Evolutionary conservation across 2,888 invertebrate species (phyloP).

Genomic region (Tenthredo mesomela): DNA sequence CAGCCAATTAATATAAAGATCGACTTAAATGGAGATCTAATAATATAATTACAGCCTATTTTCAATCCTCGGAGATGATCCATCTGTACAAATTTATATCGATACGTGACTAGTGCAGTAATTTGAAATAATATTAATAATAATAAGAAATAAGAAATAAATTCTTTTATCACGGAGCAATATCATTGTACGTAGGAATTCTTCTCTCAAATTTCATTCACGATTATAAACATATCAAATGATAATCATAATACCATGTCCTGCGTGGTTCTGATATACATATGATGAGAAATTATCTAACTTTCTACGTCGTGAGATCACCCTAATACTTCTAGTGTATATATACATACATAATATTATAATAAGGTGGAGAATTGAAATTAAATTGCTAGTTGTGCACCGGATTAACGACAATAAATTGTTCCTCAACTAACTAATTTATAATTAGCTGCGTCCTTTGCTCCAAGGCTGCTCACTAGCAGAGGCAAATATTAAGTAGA

Average conservation of each 20-base stretch:
- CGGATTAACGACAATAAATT: constrained; percentile 59
- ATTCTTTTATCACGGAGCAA: neutral
- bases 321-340: neutral
- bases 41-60: neutral
- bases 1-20: neutral
- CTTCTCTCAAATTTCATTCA: neutral
- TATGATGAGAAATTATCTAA: constrained; percentile 5
- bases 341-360: constrained; percentile 5
- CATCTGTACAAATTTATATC: neutral
- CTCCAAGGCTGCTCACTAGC: constrained; percentile 88
- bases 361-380: neutral
- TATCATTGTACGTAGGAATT: neutral
- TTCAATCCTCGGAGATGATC: neutral
- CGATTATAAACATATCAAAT: neutral
- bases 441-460: constrained; percentile 74
- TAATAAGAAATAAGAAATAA: neutral
- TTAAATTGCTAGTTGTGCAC: constrained; percentile 64
- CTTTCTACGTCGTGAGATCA: neutral
- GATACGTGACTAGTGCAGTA: neutral
- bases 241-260: neutral
- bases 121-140: neutral
- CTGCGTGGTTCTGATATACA: neutral
- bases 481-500: constrained; percentile 89
- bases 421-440: constrained; percentile 57
- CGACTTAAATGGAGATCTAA: neutral